A percentile compares a stretch with the other conserved stretches of the same genome.
Conservation (phyloP, 2,797 vertebrate species). For the Lutra lutra region DNA sequence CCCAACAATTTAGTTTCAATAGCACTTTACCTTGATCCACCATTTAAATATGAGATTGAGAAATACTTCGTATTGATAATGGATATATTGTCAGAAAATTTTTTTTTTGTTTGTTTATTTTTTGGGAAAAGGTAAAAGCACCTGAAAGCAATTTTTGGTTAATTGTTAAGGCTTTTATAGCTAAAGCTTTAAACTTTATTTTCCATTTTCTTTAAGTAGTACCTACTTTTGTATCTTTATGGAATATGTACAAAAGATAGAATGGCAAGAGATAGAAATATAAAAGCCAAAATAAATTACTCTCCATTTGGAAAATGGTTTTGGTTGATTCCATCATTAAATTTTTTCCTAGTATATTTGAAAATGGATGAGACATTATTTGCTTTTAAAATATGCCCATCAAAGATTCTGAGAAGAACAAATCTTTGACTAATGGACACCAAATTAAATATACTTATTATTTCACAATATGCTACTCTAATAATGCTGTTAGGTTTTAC, state of each 20-base stretch:
- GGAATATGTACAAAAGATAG: not conserved
- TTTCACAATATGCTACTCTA: not conserved
- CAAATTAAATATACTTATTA: constrained; percentile 34
- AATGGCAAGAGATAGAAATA: not conserved
- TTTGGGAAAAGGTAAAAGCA: not conserved
- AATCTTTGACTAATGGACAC: constrained; percentile 40
- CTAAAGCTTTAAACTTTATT: constrained; percentile 22
- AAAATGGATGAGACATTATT: constrained; percentile 48
- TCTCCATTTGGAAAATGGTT: not conserved
- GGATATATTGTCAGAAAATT: not conserved
- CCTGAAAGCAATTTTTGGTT: constrained; percentile 2
- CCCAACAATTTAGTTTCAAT: not conserved
- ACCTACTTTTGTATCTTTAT: not conserved
- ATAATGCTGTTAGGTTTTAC: constrained; percentile 22
- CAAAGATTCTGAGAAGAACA: constrained; percentile 39
- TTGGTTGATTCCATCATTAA: constrained; percentile 33
- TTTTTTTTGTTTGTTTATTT: not conserved
- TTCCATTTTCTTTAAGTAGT: not conserved
- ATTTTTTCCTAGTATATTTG: constrained; percentile 33
- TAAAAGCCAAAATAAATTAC: constrained; percentile 31
- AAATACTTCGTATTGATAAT: not conserved
- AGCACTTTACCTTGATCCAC: not conserved
- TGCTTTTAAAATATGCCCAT: constrained; percentile 55
- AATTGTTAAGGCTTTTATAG: constrained; percentile 24
- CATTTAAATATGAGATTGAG: not conserved